phyloP scores from a whole-genome alignment of 2,113 vertebrate genomes.

The Australoheros scitulus region DNA sequence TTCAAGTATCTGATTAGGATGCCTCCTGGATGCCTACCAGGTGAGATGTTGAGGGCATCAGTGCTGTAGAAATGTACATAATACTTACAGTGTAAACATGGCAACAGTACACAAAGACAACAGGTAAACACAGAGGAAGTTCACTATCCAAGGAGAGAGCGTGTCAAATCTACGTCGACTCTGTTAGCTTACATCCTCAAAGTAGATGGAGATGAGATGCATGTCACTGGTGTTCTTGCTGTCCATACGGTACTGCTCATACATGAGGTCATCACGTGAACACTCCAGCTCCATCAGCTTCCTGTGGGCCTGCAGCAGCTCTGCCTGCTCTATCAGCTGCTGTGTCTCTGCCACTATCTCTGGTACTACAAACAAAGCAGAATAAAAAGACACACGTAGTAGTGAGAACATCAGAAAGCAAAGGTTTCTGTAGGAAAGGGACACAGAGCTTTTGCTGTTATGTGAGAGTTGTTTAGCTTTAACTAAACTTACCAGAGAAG shows the following conservation, averaged over 20 bases:
- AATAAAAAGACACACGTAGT: not conserved
- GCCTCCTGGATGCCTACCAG: no score
- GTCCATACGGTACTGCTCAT: constrained; percentile 97
- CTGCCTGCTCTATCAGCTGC: constrained; percentile 90
- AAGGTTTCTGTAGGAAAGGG: not conserved
- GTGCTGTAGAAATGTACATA: no score
- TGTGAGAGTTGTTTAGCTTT: not conserved
- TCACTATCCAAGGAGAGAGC: no score
- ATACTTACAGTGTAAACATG: no score
- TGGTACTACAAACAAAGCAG: constrained; percentile 81
- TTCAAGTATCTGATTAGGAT: no score
- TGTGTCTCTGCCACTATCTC: constrained; percentile 93
- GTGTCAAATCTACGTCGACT: not conserved
- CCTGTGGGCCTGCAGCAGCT: constrained; percentile 91
- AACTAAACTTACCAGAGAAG: constrained; percentile 87
- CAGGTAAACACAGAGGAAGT: no score
- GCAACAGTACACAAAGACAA: no score
- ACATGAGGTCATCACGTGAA: constrained; percentile 95
- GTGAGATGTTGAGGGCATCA: no score
- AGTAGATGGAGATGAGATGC: constrained; percentile 92
- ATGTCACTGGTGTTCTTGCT: constrained; percentile 93
- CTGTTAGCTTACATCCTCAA: constrained; percentile 77
- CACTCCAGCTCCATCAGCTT: constrained; percentile 96
- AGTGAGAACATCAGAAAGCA: not conserved
- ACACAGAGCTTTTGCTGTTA: not conserved